Base-by-base conservation (phyloP, 2,888 invertebrate species). In the Cylloceria caligata region DNA sequence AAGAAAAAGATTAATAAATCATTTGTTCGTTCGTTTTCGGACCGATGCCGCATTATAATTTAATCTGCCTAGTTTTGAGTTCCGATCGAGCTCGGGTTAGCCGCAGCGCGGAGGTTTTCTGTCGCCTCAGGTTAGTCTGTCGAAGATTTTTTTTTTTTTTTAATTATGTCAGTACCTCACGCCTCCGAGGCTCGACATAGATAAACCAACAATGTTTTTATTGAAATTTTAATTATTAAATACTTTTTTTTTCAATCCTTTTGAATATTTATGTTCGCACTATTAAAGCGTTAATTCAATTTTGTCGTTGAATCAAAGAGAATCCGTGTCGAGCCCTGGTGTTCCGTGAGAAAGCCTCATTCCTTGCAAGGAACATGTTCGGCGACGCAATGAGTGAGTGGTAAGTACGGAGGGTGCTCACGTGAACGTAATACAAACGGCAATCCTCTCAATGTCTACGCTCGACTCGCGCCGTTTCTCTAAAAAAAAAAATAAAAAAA, bases 91-190 rank as follows among this genome's bases (percentile, higher is more conserved):
- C 49, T 87, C 83, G 82, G 80, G 78, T 88, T 90, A 89, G 91
- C 89, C 85, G 90, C 90, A 89, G 90, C 88, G 91, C 90, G 90
- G 88, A 90, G 88, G 88, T 88, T 65, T 76, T 90, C 88, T 88
- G 89, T 91, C 88, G 89, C 90, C 89, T 91, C 91, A 91, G 92
- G 92, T 92, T 92, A 92, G 91, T 92, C 89, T 86, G 88, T 89
- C 88, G 90, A 84, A 89, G 87, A 89, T 84, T 90, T 90, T 89
- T 89, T 90, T 90, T 89, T 47, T 73, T 73, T 68, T n/a, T n/a
- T n/a, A n/a, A n/a, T n/a, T n/a, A n/a, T 64, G 47, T 67, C 39
- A 74, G 47, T 19, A 64, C 57, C 67, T 71, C 71, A 27, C 47
- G 30, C 21, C 27, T 34, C 24, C 72, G 72, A 27, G 65, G 64